Base-by-base conservation (phyloP, 2,888 invertebrate species). In the Ectemnius lituratus region DNA sequence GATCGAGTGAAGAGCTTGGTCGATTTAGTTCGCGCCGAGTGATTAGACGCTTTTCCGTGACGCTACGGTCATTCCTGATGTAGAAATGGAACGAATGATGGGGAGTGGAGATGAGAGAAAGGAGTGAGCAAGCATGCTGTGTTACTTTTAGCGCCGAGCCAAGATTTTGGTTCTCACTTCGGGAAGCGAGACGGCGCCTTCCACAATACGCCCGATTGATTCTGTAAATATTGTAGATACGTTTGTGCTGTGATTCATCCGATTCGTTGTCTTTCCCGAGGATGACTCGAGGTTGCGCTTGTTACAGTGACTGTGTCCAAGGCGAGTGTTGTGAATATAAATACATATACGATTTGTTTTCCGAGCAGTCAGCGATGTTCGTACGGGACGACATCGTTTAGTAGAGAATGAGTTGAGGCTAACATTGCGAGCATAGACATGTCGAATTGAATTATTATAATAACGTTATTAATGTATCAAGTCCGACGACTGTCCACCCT, bases 201-300 rank as follows among this genome's bases (percentile, higher is more conserved):
- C 37, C 37, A 37, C 37, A 37, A 37, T 37, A 37, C 37, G 37
- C 37, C 37, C 74, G 75, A 80, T 83, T 84, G 71, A 77, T 83
- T 83, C 81, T 85, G 84, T 83, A 85, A 83, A 85, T 85, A 85
- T 79, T 85, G 83, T 83, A 83, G 83, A 84, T 81, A 83, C 64
- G 77, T 83, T 37, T 83, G 76, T 79, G 83, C 83, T 78, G 81
- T 82, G 84, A 84, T 82, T 72, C 70, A 78, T 78, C 69, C 57
- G 72, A 73, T 73, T 79, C 76, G 82, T 85, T 75, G 78, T 83
- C 75, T 77, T 63, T 66, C 18, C 67, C 62, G 68, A 58, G 65
- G 75, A 84, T 84, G 82, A 84, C 80, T 83, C 78, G 84, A 80
- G 84, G 84, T 80, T 80, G 82, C 82, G 75, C 71, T 76, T 78